These are phyloP conservation scores for Lytechinus pictus DNA, from an alignment of 35 echinoderm and acorn worm genomes.

Conservation along the genomic window DNA sequence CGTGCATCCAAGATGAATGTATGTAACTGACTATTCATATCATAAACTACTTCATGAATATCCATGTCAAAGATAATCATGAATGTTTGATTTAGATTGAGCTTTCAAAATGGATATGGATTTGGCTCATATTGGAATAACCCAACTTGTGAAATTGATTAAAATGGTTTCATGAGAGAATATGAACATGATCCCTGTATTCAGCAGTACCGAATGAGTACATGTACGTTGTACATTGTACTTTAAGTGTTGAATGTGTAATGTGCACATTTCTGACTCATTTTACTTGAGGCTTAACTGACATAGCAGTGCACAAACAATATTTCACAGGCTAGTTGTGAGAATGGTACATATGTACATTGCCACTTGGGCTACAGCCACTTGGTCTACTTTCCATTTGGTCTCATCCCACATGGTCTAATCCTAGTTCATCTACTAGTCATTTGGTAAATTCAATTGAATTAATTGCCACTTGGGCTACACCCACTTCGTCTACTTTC, in stretches of 20 bases:
- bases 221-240: too few relatives aligned
- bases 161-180: not conserved
- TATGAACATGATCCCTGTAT: not conserved
- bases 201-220: too few relatives aligned
- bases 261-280: not conserved
- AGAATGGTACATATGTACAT: not conserved
- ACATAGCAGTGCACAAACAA: not conserved
- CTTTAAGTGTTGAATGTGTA: not conserved
- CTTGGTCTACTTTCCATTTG: too few relatives aligned
- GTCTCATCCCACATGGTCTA: too few relatives aligned
- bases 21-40: too few relatives aligned
- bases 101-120: not conserved
- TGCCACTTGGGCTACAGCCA: too few relatives aligned
- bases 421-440: too few relatives aligned
- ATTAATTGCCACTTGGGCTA: too few relatives aligned
- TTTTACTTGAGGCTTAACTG: not conserved
- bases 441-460: too few relatives aligned
- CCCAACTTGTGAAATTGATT: not conserved
- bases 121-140: not conserved
- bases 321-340: not conserved
- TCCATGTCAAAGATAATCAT: not conserved
- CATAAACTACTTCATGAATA: not conserved
- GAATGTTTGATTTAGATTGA: not conserved
- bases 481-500: too few relatives aligned
- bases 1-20: too few relatives aligned